Conservation (phyloP, 2,113 vertebrate species). For the Daboia siamensis region DNA sequence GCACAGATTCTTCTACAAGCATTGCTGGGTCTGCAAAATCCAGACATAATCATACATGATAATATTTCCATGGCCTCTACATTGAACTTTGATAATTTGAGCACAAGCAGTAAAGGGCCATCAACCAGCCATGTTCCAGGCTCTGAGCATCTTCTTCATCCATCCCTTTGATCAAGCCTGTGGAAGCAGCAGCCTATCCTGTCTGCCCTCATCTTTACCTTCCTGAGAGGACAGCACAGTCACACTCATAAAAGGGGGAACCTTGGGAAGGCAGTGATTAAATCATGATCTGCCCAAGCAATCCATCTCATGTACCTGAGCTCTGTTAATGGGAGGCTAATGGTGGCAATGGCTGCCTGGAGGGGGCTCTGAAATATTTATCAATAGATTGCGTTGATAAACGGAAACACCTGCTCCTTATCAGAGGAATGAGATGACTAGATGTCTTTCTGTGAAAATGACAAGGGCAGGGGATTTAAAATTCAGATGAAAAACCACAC, state of each 20-base stretch:
- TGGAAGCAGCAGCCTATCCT: neutral
- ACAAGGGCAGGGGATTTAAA: neutral
- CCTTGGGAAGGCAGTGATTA: conserved; percentile 16
- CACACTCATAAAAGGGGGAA: neutral
- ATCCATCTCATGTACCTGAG: neutral
- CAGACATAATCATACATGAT: neutral
- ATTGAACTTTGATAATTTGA: neutral
- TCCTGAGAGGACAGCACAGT: neutral
- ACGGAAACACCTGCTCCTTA: conserved; percentile 13
- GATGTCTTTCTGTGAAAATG: neutral
- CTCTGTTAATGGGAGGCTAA: conserved; percentile 9
- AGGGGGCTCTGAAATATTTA: conserved; percentile 26
- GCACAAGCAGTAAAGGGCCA: neutral
- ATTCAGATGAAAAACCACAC: neutral
- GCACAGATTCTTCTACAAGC: neutral
- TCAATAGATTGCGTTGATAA: neutral
- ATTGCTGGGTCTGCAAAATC: neutral
- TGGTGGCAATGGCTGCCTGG: conserved; percentile 6
- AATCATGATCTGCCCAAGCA: conserved; percentile 7
- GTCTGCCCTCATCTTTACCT: neutral
- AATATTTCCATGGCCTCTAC: neutral
- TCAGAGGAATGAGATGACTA: neutral
- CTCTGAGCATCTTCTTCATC: neutral
- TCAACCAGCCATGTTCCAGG: neutral
- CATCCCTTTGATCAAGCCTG: neutral